These are phyloP conservation scores for Ramazzottius varieornatus DNA, from an alignment of 2,888 invertebrate species.

Conservation along the genomic window DNA sequence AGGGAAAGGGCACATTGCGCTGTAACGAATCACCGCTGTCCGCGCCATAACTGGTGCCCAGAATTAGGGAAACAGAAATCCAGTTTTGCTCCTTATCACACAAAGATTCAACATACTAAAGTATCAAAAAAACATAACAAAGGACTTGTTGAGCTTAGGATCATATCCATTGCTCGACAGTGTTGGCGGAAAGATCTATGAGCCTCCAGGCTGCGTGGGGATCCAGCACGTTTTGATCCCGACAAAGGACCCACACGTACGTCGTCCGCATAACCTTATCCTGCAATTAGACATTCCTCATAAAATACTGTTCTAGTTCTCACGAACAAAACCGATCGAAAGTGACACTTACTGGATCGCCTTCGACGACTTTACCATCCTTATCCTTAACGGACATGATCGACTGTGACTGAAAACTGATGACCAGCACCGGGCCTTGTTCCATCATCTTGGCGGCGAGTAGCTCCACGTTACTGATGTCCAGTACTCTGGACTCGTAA, in stretches of 20 bases:
- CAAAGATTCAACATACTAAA: too few relatives aligned
- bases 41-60: too few relatives aligned
- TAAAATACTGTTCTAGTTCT: not conserved
- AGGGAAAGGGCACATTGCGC: too few relatives aligned
- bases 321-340: not conserved
- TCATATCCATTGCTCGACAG: conserved; percentile 6
- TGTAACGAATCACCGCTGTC: too few relatives aligned
- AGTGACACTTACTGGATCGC: conserved; percentile 39
- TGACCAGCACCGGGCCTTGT: conserved; percentile 82
- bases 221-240: conserved; percentile 75
- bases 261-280: conserved; percentile 76
- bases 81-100: too few relatives aligned
- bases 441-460: conserved; percentile 92
- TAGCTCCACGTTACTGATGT: conserved; percentile 25
- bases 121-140: not conserved
- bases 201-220: conserved; percentile 86
- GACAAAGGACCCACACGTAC: conserved; percentile 90
- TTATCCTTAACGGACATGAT: conserved; percentile 68
- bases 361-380: conserved; percentile 60
- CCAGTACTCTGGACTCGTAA: conserved; percentile 25
- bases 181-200: conserved; percentile 34
- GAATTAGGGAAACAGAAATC: too few relatives aligned
- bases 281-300: conserved; percentile 20
- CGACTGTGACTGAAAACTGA: conserved; percentile 86
- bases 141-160: not conserved